Percentiles rank a stretch among this genome's conserved stretches.
Conservation (phyloP, 2,113 vertebrate genomes). For the Tychaedon coryphoeus region DNA sequence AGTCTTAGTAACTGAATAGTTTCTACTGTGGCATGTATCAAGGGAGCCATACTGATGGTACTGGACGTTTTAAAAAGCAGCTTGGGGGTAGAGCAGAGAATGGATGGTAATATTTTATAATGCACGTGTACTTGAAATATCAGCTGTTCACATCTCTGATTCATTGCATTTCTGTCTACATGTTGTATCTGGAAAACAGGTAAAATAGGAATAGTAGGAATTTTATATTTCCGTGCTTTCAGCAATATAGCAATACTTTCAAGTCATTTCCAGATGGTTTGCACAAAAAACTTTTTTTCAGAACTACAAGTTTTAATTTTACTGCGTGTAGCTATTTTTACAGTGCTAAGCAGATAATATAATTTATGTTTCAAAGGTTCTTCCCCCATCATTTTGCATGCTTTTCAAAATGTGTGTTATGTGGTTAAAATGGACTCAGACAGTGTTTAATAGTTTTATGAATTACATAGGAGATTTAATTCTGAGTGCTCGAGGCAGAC, state of each 20-base stretch:
- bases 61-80: neutral
- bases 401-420: neutral
- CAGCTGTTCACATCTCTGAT: neutral
- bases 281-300: neutral
- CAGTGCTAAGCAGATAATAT: neutral
- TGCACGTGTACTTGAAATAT: neutral
- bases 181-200: neutral
- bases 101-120: neutral
- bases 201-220: neutral
- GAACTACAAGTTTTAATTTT: neutral
- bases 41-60: accelerated
- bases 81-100: neutral
- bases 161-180: neutral
- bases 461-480: neutral
- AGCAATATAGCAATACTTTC: neutral
- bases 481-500: neutral
- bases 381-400: neutral
- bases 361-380: neutral
- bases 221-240: neutral
- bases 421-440: neutral
- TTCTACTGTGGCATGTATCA: neutral
- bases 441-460: neutral
- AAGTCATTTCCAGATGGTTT: neutral
- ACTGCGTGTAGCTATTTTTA: neutral
- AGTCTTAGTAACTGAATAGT: neutral